Percentiles rank a stretch among this genome's conserved stretches.
These are phyloP conservation scores for Oplegnathus fasciatus DNA, from an alignment of 2,113 vertebrate species.

Conservation along the genomic window DNA sequence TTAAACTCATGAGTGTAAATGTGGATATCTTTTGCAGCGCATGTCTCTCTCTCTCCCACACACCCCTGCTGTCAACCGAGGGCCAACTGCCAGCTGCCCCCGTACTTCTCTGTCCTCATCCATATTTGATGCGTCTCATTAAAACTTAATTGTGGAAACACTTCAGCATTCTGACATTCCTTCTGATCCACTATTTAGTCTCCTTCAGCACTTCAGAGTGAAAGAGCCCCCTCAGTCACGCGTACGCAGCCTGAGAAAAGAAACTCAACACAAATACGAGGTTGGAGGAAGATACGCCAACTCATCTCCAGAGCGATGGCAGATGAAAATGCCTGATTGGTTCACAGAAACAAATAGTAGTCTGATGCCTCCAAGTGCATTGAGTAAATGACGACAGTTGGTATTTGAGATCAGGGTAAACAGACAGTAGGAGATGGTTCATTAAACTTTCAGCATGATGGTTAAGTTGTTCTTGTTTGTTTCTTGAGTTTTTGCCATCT, in stretches of 20 bases:
- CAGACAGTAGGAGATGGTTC: constrained; percentile 21
- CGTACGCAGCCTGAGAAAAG: constrained; percentile 1
- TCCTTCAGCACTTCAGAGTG: constrained; percentile 56
- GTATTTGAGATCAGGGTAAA: constrained; percentile 44
- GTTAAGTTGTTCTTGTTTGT: constrained; percentile 32
- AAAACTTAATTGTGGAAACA: constrained; percentile 76
- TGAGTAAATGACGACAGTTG: constrained; percentile 39
- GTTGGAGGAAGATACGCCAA: constrained; percentile 24
- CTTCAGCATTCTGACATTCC: constrained; percentile 67
- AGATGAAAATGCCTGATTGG: constrained; percentile 8
- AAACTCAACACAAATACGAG: constrained; percentile 18
- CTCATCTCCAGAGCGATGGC: background rate
- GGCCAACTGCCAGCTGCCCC: constrained; percentile 65
- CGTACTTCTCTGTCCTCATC: constrained; percentile 70
- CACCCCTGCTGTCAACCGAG: constrained; percentile 51
- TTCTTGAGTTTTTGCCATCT: constrained; percentile 3
- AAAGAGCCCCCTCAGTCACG: constrained; percentile 45
- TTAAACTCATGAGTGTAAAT: background rate
- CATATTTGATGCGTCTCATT: constrained; percentile 79
- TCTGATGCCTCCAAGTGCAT: background rate
- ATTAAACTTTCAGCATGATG: constrained; percentile 53
- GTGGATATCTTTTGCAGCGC: background rate
- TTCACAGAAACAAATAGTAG: constrained; percentile 6
- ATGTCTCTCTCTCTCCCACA: constrained; percentile 1
- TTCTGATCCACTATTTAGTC: constrained; percentile 69